Base-by-base conservation (phyloP, 2,113 vertebrate genomes). In the Tachysurus vachellii region DNA sequence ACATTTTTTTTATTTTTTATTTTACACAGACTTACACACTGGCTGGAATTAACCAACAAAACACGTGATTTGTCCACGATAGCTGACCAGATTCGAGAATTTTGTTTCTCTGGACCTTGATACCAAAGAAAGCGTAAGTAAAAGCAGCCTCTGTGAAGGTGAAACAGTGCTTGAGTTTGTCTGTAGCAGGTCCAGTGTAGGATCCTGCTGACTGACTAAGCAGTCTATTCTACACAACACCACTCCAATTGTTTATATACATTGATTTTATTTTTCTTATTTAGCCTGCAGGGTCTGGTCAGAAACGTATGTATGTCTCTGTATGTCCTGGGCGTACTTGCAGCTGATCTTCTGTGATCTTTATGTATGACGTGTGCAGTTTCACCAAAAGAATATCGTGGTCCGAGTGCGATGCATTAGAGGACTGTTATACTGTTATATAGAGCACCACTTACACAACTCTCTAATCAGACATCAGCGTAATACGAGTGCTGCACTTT, bases 401-500 rank as follows among this genome's bases (percentile, higher is more conserved):
- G 73, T 59, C 54, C 8, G 3, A 21, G 12, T 44, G 31, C 23
- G 56, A 81, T 42, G 56, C 79, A 42, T 81, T 44, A 81, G 79
- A 61, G 36, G 31, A 42, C 79, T 12, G 31, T 19, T 61, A 42
- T 26, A 42, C 56, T 13, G 28, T n/a, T n/a, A n/a, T n/a, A n/a
- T n/a, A 59, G 9, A 59, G 79, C 56, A 80, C 56, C 70, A 77
- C 56, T 85, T 62, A 47, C 56, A 53, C 42, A 54, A 66, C 26
- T 50, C 62, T 83, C 82, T 68, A 28, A 70, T 83, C 82, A 54
- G 47, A 83, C 56, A 28, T 71, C 56, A 77, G 84, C 50, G 62
- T 77, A 76, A 77, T 50, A 57, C 5, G 57, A 85, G 84, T 56
- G 66, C 23, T 57, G 56, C 79, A 61, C 82, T 84, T 84, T 57